Evolutionary conservation across 2,113 vertebrate species (phyloP).

Genomic region (Psilopogon haemacephalus): DNA sequence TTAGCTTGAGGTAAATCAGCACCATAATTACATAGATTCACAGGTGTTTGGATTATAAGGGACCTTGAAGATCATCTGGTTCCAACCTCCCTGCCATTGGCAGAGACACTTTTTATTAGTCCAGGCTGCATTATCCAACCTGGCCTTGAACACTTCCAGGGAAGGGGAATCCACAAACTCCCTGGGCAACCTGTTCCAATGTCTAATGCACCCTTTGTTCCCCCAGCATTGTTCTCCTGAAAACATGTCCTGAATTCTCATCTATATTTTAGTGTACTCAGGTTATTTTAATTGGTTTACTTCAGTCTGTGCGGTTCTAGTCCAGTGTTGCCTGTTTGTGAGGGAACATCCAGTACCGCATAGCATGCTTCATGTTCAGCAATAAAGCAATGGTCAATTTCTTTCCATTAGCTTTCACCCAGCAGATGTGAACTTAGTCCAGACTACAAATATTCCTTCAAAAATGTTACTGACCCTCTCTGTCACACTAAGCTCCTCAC

Average conservation of each 20-base stretch:
- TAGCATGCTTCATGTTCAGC: background rate
- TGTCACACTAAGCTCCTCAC: background rate
- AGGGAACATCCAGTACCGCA: background rate
- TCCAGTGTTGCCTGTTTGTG: background rate
- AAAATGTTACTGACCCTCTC: background rate
- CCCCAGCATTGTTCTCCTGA: background rate
- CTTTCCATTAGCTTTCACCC: conserved; percentile 5
- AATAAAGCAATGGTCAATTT: background rate
- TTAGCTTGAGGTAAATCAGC: background rate
- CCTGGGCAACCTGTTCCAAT: too few relatives aligned
- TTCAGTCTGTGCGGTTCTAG: background rate
- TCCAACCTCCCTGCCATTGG: too few relatives aligned
- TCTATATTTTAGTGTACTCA: background rate
- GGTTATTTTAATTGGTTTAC: background rate
- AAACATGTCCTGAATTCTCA: background rate
- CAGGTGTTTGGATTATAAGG: too few relatives aligned
- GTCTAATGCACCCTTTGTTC: too few relatives aligned
- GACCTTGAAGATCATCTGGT: too few relatives aligned
- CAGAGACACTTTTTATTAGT: too few relatives aligned
- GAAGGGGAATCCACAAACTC: too few relatives aligned
- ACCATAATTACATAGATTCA: background rate
- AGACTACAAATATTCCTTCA: background rate
- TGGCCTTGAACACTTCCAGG: too few relatives aligned
- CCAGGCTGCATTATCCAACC: too few relatives aligned
- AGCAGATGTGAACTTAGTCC: conserved; percentile 2